phyloP scores from a whole-genome alignment of 2,113 vertebrate genomes.

The Limanda limanda region DNA sequence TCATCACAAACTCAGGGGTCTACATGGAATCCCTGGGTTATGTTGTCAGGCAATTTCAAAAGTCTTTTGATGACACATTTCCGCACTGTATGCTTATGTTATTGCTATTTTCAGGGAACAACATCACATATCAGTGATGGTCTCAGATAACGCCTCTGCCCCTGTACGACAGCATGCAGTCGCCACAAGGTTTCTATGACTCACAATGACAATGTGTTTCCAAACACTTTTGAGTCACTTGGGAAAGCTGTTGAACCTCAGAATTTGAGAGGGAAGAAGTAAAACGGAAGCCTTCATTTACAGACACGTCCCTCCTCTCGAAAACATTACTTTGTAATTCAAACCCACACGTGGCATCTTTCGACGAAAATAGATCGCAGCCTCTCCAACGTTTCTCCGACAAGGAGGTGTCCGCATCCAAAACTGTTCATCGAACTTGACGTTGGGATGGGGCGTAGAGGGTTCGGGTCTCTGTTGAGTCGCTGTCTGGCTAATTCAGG shows the following conservation, averaged over 20 bases:
- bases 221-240: constrained; percentile 3
- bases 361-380: constrained; percentile 15
- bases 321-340: constrained; percentile 31
- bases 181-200: neutral
- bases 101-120: neutral
- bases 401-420: constrained; percentile 7
- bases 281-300: constrained; percentile 66
- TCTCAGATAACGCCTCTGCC: constrained; percentile 9
- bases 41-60: constrained; percentile 18
- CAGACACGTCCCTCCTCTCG: constrained; percentile 15
- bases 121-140: neutral
- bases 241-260: constrained; percentile 26
- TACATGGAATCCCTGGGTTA: constrained; percentile 25
- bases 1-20: constrained; percentile 37
- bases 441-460: constrained; percentile 24
- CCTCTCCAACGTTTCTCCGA: constrained; percentile 21
- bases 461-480: constrained; percentile 36
- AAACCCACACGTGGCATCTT: constrained; percentile 36
- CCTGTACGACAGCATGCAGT: constrained; percentile 13
- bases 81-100: neutral
- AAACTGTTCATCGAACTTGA: constrained; percentile 5
- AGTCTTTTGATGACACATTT: neutral
- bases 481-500: constrained; percentile 39
- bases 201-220: constrained; percentile 14
- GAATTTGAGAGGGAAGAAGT: constrained; percentile 22